Conservation (phyloP, 2,113 vertebrate species). For the Ceyx margarethae region DNA sequence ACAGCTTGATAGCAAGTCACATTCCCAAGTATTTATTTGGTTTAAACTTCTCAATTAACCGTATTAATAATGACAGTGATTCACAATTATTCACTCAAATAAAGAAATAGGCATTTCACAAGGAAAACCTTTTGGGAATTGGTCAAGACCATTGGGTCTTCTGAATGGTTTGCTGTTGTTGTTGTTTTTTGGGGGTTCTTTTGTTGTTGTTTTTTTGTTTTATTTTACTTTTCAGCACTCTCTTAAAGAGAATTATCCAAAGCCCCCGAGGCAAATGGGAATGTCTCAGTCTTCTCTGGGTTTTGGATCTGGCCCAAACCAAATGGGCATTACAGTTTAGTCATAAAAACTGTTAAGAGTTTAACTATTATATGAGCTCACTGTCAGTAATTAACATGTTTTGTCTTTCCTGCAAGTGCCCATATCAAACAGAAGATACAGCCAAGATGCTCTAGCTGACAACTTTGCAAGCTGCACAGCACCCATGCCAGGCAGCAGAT, state of each 20-base stretch:
- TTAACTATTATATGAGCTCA: neutral
- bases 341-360: neutral
- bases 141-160: neutral
- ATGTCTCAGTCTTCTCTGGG: neutral
- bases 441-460: slow-evolving; percentile 63
- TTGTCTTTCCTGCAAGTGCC: slow-evolving; percentile 37
- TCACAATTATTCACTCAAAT: neutral
- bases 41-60: neutral
- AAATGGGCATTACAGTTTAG: neutral
- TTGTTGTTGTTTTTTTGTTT: no score
- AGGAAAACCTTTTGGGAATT: neutral
- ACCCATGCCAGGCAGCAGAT: slow-evolving; percentile 54
- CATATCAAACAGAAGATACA: slow-evolving; percentile 60
- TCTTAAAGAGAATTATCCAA: neutral
- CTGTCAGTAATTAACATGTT: neutral
- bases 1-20: neutral
- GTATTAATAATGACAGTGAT: neutral
- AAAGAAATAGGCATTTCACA: neutral
- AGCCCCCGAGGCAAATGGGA: neutral
- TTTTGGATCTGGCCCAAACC: neutral
- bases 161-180: neutral
- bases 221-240: neutral
- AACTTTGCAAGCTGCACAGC: slow-evolving; percentile 67
- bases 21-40: neutral
- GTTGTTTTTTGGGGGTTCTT: no score